Conservation (phyloP, 1,140 invertebrate genomes). For the Gryllus bimaculatus region DNA sequence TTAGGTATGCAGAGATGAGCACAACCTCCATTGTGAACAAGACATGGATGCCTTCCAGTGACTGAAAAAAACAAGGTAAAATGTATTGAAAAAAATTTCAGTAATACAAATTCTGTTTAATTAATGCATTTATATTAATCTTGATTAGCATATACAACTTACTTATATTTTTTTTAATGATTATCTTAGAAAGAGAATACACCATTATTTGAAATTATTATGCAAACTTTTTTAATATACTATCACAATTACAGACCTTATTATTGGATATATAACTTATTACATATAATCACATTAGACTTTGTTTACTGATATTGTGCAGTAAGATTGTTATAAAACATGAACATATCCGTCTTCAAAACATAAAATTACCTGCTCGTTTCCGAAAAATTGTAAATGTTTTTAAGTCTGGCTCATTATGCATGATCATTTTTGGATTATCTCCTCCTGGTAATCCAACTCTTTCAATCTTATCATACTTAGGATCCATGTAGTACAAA, state of each 20-base stretch:
- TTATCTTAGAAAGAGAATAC: not conserved
- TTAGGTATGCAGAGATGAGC: conserved; percentile 86
- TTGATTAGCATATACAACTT: not conserved
- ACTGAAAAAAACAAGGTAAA: conserved; percentile 21
- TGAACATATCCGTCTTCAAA: too few relatives aligned
- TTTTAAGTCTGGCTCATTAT: conserved; percentile 80
- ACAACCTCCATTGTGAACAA: conserved; percentile 79
- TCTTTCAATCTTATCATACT: conserved; percentile 80
- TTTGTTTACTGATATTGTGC: too few relatives aligned
- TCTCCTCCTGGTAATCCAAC: conserved; percentile 75
- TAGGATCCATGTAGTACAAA: conserved; percentile 82
- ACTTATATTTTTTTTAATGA: not conserved
- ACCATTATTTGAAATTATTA: too few relatives aligned
- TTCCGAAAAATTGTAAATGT: conserved; percentile 84
- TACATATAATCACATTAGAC: too few relatives aligned
- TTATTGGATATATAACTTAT: too few relatives aligned
- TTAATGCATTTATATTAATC: not conserved
- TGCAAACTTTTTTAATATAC: too few relatives aligned
- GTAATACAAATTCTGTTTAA: not conserved
- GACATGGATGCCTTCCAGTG: conserved; percentile 73
- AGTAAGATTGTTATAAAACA: too few relatives aligned
- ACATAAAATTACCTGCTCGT: conserved; percentile 20
- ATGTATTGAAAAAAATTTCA: not conserved
- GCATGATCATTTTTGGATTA: conserved; percentile 65
- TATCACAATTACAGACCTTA: too few relatives aligned